phyloP scores from a whole-genome alignment of 2,888 invertebrate species.

The Monochamus alternatus region DNA sequence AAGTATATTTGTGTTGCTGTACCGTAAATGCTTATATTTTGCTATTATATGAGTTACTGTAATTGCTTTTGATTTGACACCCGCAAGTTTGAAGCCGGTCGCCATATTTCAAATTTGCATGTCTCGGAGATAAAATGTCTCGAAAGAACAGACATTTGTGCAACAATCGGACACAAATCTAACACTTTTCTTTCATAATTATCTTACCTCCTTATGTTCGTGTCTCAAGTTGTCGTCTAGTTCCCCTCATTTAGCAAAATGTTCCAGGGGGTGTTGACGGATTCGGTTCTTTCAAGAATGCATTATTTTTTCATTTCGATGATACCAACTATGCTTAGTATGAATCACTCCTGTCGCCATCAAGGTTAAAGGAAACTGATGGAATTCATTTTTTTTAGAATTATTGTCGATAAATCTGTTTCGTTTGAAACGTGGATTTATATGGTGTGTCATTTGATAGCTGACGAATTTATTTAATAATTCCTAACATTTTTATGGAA shows the following conservation, averaged over 20 bases:
- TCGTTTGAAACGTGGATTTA: conserved; percentile 53
- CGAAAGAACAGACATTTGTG: not conserved
- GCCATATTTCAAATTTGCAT: conserved; percentile 63
- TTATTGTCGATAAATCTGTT: conserved; percentile 31
- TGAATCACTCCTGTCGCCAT: conserved; percentile 41
- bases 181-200: not conserved
- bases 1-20: conserved; percentile 55
- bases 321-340: conserved; percentile 30
- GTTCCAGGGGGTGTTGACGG: conserved; percentile 36
- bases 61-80: conserved; percentile 34
- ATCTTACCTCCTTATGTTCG: too few species aligned
- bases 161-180: not conserved
- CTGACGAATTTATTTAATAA: conserved; percentile 35
- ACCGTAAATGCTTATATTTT: not conserved
- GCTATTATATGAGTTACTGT: conserved; percentile 23
- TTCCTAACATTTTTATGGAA: conserved; percentile 4
- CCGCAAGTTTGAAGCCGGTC: conserved; percentile 56
- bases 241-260: not conserved
- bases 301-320: conserved; percentile 24
- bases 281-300: conserved; percentile 20
- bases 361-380: conserved; percentile 42
- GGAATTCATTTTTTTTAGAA: conserved; percentile 25
- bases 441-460: conserved; percentile 63
- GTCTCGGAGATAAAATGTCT: conserved; percentile 39
- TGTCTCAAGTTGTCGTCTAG: not conserved